Percentiles rank a stretch among this genome's conserved stretches.
phyloP scores from a whole-genome alignment of 2,797 vertebrate genomes.

The Chloroceryle inda region DNA sequence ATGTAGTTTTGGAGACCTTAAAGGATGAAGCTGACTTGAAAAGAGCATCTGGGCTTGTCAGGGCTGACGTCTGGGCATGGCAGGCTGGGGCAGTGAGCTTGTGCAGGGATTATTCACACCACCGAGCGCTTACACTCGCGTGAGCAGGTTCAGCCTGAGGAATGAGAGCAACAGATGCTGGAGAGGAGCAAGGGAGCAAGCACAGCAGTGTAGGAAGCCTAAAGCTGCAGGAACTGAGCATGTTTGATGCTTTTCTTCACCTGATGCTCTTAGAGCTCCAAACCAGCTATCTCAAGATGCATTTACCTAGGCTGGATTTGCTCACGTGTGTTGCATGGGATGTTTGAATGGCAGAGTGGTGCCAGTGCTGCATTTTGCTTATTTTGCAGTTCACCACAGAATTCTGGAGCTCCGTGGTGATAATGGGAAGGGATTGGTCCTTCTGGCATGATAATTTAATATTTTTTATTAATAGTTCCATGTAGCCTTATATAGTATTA shows the following conservation, averaged over 20 bases:
- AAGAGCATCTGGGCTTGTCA: neutral
- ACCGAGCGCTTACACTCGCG: fast-evolving
- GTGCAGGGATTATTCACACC: neutral
- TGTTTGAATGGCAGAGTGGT: neutral
- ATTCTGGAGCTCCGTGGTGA: neutral
- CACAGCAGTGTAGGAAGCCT: fast-evolving
- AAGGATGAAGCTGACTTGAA: neutral
- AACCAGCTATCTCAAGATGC: neutral
- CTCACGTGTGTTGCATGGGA: neutral
- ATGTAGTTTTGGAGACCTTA: neutral
- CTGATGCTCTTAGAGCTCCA: fast-evolving
- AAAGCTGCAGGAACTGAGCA: neutral
- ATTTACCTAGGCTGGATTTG: neutral
- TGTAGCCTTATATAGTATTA: neutral
- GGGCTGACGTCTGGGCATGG: fast-evolving
- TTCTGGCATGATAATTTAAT: neutral
- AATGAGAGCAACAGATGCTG: fast-evolving
- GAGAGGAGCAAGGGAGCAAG: neutral
- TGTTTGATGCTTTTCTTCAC: fast-evolving
- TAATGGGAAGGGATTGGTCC: neutral
- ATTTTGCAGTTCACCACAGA: neutral
- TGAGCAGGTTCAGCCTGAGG: neutral
- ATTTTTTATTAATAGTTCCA: neutral
- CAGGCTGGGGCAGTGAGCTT: neutral
- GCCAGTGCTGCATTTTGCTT: neutral